Conservation (phyloP, 2,888 invertebrate genomes). For the Drosophila neotestacea region DNA sequence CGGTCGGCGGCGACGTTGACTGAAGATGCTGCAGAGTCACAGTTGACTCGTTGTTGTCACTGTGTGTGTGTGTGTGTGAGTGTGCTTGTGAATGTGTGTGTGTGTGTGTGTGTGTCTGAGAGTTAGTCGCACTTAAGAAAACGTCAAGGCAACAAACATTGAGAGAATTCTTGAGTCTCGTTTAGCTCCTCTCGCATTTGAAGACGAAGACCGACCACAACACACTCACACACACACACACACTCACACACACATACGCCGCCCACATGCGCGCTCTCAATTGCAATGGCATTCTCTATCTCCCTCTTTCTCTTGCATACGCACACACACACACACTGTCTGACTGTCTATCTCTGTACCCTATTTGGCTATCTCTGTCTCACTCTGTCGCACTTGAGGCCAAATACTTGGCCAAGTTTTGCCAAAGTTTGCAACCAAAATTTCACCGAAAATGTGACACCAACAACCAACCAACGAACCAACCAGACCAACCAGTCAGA, state of each 20-base stretch:
- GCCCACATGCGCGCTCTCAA: conserved; percentile 64
- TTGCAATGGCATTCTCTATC: conserved; percentile 42
- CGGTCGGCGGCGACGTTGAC: conserved; percentile 65
- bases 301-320: not conserved
- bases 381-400: conserved; percentile 70
- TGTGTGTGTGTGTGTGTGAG: not conserved
- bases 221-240: conserved; percentile 30
- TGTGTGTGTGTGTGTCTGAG: conserved; percentile 21
- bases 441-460: conserved; percentile 81
- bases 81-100: conserved; percentile 11
- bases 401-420: conserved; percentile 79
- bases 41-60: conserved; percentile 49
- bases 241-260: conserved; percentile 15
- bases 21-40: conserved; percentile 44
- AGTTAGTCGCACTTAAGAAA: conserved; percentile 64
- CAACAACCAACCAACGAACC: conserved; percentile 77
- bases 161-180: conserved; percentile 49
- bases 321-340: conserved; percentile 1
- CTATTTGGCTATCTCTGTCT: conserved; percentile 42
- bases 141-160: conserved; percentile 62
- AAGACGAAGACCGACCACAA: conserved; percentile 55
- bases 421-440: conserved; percentile 82
- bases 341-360: conserved; percentile 8
- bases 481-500: conserved; percentile 67
- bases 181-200: conserved; percentile 52